Percentiles rank a stretch among this genome's conserved stretches.
phyloP scores from a whole-genome alignment of 2,888 invertebrate species.

The Agrypnus murinus region DNA sequence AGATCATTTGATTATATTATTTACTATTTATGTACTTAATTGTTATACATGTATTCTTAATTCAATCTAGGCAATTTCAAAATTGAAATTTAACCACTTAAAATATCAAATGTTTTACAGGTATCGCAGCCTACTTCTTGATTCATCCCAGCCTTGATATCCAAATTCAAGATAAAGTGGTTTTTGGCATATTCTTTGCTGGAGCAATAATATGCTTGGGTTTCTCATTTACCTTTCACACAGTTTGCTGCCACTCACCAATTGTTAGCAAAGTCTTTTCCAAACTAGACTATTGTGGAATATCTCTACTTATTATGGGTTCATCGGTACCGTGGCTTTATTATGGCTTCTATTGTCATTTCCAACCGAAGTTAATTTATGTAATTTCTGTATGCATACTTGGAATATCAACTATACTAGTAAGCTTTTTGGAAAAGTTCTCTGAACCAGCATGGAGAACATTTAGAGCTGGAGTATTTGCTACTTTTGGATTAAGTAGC shows the following conservation, averaged over 20 bases:
- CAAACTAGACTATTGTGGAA: slow-evolving; percentile 99
- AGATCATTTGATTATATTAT: too few species aligned
- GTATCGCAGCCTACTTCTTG: slow-evolving; percentile 87
- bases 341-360: slow-evolving; percentile 99
- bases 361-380: slow-evolving; percentile 94
- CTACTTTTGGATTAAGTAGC: slow-evolving; percentile 97
- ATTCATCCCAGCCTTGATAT: slow-evolving; percentile 93
- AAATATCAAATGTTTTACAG: slow-evolving; percentile 31
- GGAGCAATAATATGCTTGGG: slow-evolving; percentile 98
- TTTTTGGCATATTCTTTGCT: slow-evolving; percentile 96
- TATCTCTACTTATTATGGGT: slow-evolving; percentile 97
- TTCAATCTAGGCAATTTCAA: too few species aligned
- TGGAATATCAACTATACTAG: slow-evolving; percentile 94
- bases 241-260: slow-evolving; percentile 98
- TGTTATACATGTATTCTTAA: too few species aligned
- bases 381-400: slow-evolving; percentile 90
- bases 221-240: slow-evolving; percentile 98
- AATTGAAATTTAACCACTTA: too few species aligned
- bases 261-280: slow-evolving; percentile 97
- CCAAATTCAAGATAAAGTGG: slow-evolving; percentile 92
- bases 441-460: slow-evolving; percentile 94
- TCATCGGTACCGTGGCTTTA: slow-evolving; percentile 99
- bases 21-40: too few species aligned
- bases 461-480: slow-evolving; percentile 95
- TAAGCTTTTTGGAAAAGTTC: slow-evolving; percentile 96